phyloP scores from a whole-genome alignment of 2,113 vertebrate genomes.

The Tetrax tetrax region DNA sequence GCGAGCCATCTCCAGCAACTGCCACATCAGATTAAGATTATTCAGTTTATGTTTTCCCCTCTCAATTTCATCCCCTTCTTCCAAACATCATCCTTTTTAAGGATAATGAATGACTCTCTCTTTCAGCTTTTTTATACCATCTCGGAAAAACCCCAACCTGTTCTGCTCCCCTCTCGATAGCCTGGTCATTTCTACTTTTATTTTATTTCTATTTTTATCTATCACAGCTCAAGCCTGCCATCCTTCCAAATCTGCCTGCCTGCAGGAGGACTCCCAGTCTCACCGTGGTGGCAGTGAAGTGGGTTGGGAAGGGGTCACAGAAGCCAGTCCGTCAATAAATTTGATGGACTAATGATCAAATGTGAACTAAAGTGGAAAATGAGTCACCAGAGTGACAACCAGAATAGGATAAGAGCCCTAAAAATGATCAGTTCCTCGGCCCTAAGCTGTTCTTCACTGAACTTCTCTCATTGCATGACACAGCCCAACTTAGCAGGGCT shows the following conservation, averaged over 20 bases:
- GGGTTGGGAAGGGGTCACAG: neutral
- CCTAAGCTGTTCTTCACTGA: neutral
- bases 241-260: neutral
- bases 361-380: neutral
- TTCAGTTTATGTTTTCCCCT: neutral
- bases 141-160: neutral
- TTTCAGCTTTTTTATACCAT: neutral
- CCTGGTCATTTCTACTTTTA: neutral
- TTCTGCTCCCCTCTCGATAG: neutral
- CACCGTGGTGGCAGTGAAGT: neutral
- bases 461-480: neutral
- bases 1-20: neutral
- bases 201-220: neutral
- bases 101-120: neutral
- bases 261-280: rapidly evolving
- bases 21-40: neutral
- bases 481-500: neutral
- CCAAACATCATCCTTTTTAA: neutral
- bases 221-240: neutral
- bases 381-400: neutral
- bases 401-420: neutral
- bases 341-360: rapidly evolving
- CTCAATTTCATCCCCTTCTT: neutral
- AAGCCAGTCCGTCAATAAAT: neutral
- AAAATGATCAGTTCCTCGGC: neutral